Evolutionary conservation across 2,113 vertebrate species (phyloP), one percentile per base, ranked within the genome.

Genomic region (Donacobius atricapilla): DNA sequence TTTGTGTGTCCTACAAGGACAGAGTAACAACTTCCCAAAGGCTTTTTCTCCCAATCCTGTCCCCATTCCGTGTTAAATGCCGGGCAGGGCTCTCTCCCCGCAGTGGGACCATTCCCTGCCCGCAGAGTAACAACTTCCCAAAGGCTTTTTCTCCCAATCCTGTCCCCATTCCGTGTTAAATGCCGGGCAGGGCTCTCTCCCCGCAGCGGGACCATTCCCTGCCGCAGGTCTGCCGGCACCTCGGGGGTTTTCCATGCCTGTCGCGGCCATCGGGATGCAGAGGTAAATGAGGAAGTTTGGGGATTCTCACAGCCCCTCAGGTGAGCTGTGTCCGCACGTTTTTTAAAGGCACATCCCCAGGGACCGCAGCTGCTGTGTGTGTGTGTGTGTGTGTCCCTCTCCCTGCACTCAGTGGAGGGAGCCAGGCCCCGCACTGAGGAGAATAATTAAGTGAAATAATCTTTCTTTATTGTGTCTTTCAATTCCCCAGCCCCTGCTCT

Each of bases 401-500:
- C n/a, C 68, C 42, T 5, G 45, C 66, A 0, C 53, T 61, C 79
- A 24, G 27, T 0, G 5, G 13, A 75, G 7, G 30, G 37, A 93
- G 84, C 20, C 47, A 20, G 64, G 17, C 76, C 85, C 78, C 6
- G 11, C 77, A 20, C 72, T 10, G 56, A 90, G 69, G 42, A 88
- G 44, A 23, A 28, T 51, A 92, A 92, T 96, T 86, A 95, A 81
- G 56, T 64, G 65, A 94, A 94, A 96, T 95, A 81, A 83, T 95
- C 90, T 90, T 87, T 75, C 83, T 79, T 88, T 75, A 28, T 33
- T 6, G 40, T 7, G 2, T 45, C 70, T 94, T 79, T 82, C 83
- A 71, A 37, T 65, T 89, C 88, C 87, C 37, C 48, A 56, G 72
- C 80, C 84, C 63, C 82, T 82, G 60, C 70, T 93, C 56, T 21